Conservation (phyloP, 2,797 vertebrate genomes). For the Sebastes hubbsi region DNA sequence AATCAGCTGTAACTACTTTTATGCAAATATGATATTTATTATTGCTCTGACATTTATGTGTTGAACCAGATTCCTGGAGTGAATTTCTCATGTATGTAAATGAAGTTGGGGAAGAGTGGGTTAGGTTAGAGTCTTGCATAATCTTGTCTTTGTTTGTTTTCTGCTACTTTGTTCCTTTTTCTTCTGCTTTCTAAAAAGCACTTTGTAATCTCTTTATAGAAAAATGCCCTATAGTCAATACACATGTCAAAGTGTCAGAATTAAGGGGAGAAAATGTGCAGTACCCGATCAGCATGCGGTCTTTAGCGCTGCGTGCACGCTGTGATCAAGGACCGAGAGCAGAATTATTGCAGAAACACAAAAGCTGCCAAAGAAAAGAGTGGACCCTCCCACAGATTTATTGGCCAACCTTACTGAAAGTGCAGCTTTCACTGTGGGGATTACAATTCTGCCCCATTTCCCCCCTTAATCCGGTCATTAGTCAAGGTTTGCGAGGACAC, state of each 20-base stretch:
- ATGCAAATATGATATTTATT: not conserved
- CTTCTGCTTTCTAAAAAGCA: not conserved
- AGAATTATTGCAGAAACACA: constrained; percentile 27
- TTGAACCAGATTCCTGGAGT: not conserved
- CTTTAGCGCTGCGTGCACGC: not conserved
- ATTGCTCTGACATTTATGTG: not conserved
- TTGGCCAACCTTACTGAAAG: constrained; percentile 42
- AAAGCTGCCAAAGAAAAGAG: constrained; percentile 42
- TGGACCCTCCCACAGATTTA: constrained; percentile 55
- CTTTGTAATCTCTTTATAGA: not conserved
- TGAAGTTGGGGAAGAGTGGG: not conserved
- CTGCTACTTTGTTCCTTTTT: not conserved
- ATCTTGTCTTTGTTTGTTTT: not conserved
- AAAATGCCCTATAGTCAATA: not conserved
- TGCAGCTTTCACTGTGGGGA: constrained; percentile 49
- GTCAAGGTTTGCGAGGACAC: constrained; percentile 59
- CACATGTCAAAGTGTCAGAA: constrained; percentile 31
- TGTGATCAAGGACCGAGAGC: constrained; percentile 26
- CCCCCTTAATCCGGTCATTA: constrained; percentile 69
- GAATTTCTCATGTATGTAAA: constrained; percentile 6
- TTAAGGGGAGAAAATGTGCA: constrained; percentile 23
- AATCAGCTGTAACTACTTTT: not conserved
- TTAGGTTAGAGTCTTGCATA: not conserved
- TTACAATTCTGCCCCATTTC: constrained; percentile 62
- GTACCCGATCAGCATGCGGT: not conserved